Conservation (phyloP, 2,888 invertebrate species). For the Phortica okadai region DNA sequence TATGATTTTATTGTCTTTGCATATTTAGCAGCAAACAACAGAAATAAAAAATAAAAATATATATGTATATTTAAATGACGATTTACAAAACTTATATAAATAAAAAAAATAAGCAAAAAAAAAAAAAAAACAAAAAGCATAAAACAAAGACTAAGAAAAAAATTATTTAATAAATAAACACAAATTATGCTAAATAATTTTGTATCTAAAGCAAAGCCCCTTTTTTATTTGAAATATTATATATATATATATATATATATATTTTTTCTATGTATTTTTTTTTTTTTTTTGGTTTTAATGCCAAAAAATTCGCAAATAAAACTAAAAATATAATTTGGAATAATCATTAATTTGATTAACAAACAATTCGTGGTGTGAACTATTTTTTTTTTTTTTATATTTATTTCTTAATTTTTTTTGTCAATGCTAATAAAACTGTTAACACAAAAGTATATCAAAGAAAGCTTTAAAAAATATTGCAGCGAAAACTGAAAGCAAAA, state of each 20-base stretch:
- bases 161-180: neutral
- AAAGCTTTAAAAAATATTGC: neutral
- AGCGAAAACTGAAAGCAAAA: neutral
- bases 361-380: slow-evolving; percentile 8
- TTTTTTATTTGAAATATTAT: neutral
- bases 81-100: slow-evolving; percentile 13
- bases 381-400: neutral
- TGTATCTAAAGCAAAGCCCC: slow-evolving; percentile 3
- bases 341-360: neutral
- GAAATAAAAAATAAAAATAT: slow-evolving; percentile 34
- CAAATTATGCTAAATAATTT: neutral
- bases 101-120: slow-evolving; percentile 40
- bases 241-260: neutral
- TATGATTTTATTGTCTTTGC: neutral
- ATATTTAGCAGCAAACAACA: slow-evolving; percentile 31
- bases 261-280: neutral
- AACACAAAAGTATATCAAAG: neutral
- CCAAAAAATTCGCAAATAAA: neutral
- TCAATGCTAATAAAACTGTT: neutral
- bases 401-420: neutral
- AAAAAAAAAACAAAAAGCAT: neutral
- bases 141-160: neutral
- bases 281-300: neutral
- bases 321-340: neutral
- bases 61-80: neutral